These are phyloP conservation scores for Himalopsyche tibetana DNA, from an alignment of 2,888 invertebrate species.

Conservation along the genomic window DNA sequence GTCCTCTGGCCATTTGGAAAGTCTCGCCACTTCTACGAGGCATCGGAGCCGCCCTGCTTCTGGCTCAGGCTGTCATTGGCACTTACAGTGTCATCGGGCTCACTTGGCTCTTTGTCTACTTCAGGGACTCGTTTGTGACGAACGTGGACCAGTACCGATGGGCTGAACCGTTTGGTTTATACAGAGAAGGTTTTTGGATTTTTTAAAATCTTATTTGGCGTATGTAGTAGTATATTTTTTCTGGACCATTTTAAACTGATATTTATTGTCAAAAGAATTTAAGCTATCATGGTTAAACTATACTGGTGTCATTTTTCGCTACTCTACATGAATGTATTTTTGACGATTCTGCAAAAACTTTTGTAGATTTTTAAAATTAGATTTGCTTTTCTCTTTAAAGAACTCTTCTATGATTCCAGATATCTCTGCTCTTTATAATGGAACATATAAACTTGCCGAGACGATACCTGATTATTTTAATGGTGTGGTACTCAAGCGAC, in stretches of 20 bases:
- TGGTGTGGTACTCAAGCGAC: slow-evolving; percentile 85
- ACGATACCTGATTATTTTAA: slow-evolving; percentile 91
- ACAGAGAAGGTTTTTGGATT: slow-evolving; percentile 78
- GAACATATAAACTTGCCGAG: slow-evolving; percentile 76
- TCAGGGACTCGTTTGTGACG: slow-evolving; percentile 90
- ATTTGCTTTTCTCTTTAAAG: too few relatives aligned
- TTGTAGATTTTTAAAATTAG: too few relatives aligned
- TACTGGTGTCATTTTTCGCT: too few relatives aligned
- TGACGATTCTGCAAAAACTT: too few relatives aligned
- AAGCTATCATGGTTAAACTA: too few relatives aligned
- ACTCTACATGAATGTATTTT: not conserved
- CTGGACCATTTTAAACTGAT: too few relatives aligned
- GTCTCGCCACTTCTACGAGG: slow-evolving; percentile 95
- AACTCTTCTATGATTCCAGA: slow-evolving; percentile 27
- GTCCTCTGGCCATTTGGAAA: slow-evolving; percentile 94
- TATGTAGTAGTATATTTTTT: not conserved
- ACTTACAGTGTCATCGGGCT: slow-evolving; percentile 92
- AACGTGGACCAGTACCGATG: slow-evolving; percentile 87
- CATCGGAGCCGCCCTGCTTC: slow-evolving; percentile 88
- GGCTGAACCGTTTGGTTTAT: slow-evolving; percentile 85
- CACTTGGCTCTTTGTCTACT: slow-evolving; percentile 94
- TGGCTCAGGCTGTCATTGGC: slow-evolving; percentile 88
- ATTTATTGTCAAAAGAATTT: too few relatives aligned
- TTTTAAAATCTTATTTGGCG: not conserved
- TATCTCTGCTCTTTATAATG: slow-evolving; percentile 18